Evolutionary conservation across 2,113 vertebrate species (phyloP).

Genomic region (Puffinus mauretanicus): DNA sequence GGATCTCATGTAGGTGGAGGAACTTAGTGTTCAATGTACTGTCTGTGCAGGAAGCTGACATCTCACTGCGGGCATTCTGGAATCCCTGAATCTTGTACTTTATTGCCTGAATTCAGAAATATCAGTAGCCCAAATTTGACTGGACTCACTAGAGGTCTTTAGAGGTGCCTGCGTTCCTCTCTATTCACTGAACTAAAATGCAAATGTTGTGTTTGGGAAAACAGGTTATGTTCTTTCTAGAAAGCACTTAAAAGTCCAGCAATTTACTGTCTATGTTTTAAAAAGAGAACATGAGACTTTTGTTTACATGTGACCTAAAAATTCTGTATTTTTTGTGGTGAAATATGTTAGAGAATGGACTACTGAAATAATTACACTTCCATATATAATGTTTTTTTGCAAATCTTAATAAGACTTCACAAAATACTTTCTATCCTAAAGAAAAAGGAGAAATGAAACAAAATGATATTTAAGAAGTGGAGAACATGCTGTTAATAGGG

Average conservation of each 20-base stretch:
- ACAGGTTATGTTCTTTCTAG: not conserved
- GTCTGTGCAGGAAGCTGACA: not conserved
- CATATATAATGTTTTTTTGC: not conserved
- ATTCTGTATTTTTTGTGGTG: not conserved
- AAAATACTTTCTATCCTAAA: not conserved
- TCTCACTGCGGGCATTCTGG: not conserved
- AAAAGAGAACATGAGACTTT: not conserved
- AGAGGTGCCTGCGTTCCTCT: not conserved
- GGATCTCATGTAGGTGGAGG: not conserved
- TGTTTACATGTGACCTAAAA: not conserved
- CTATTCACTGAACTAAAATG: not conserved
- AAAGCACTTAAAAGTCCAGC: not conserved
- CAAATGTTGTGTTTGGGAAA: not conserved
- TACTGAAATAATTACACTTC: not conserved
- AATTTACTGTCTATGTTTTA: not conserved
- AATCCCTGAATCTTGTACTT: not conserved
- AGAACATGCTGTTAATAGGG: not conserved
- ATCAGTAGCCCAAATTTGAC: not conserved
- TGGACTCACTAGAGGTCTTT: not conserved
- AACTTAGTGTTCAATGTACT: not conserved
- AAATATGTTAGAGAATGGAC: not conserved
- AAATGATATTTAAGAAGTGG: not conserved
- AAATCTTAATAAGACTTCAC: not conserved
- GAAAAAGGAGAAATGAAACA: not conserved
- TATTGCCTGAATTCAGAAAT: rapidly evolving